phyloP scores from a whole-genome alignment of 2,797 vertebrate species.

The Sardinella longiceps region DNA sequence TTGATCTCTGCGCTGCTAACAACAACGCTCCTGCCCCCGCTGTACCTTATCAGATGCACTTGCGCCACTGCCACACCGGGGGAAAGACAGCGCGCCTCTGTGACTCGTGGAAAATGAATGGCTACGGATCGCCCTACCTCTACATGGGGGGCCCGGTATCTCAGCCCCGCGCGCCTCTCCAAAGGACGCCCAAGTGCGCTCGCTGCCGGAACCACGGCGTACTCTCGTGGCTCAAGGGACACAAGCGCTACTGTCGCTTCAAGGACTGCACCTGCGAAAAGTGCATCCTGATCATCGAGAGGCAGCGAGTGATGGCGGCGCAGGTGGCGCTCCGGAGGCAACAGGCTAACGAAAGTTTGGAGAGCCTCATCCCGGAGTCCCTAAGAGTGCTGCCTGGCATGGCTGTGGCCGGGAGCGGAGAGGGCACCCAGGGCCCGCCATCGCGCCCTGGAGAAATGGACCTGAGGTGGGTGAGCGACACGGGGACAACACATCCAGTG shows the following conservation, averaged over 20 bases:
- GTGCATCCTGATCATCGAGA: conserved; percentile 96
- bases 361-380: conserved; percentile 92
- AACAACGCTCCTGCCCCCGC: conserved; percentile 43
- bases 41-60: conserved; percentile 56
- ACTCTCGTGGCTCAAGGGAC: conserved; percentile 94
- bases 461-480: conserved; percentile 73
- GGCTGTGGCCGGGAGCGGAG: conserved; percentile 62
- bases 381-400: conserved; percentile 82
- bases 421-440: conserved; percentile 61
- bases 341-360: conserved; percentile 95
- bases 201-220: conserved; percentile 96
- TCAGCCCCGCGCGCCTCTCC: conserved; percentile 89
- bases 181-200: conserved; percentile 94
- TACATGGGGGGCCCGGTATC: conserved; percentile 94
- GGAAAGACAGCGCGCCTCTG: conserved; percentile 45
- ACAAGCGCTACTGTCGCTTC: conserved; percentile 97
- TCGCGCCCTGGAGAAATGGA: conserved; percentile 66
- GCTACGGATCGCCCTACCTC: conserved; percentile 94
- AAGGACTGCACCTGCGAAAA: conserved; percentile 98
- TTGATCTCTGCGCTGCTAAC: conserved; percentile 54
- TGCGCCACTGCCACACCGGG: conserved; percentile 43
- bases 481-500: conserved; percentile 61
- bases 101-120: conserved; percentile 81
- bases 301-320: conserved; percentile 96
- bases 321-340: conserved; percentile 93